A percentile compares a stretch with the other conserved stretches of the same genome.
Evolutionary conservation across 2,797 vertebrate genomes (phyloP).

Genomic region (Clangula hyemalis): DNA sequence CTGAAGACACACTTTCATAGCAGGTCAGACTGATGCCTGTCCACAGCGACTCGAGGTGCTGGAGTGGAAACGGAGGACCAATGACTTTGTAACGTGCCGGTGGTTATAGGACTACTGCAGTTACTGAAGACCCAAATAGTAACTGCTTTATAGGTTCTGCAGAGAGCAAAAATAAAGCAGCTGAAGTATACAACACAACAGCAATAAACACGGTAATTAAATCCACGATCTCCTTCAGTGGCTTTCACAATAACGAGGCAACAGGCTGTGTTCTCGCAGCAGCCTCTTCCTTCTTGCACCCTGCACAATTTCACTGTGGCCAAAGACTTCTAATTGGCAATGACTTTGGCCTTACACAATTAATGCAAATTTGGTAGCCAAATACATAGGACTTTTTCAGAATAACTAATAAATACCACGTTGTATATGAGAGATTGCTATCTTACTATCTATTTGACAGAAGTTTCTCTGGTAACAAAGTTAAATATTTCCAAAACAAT

Average conservation of each 20-base stretch:
- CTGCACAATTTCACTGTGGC: background rate
- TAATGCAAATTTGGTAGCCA: slow-evolving; percentile 44
- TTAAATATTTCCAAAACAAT: slow-evolving; percentile 70
- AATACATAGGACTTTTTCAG: background rate
- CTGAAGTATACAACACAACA: slow-evolving; percentile 15
- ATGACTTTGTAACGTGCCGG: background rate
- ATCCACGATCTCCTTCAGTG: slow-evolving; percentile 18
- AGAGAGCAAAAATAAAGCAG: slow-evolving; percentile 21
- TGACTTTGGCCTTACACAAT: slow-evolving; percentile 34
- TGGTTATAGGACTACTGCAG: background rate
- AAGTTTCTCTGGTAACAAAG: slow-evolving; percentile 71
- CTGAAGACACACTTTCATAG: background rate
- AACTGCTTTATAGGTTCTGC: background rate
- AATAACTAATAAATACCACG: background rate
- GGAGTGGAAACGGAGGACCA: background rate
- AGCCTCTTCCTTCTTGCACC: background rate
- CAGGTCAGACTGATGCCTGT: background rate
- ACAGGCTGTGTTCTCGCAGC: background rate
- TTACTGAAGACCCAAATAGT: background rate
- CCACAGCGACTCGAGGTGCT: background rate
- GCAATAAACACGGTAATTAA: slow-evolving; percentile 34
- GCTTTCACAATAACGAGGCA: slow-evolving; percentile 38
- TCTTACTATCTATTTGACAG: background rate
- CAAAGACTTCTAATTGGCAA: background rate
- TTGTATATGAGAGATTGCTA: background rate